Evolutionary conservation across 2,797 vertebrate genomes (phyloP).

Genomic region (Harpagifer antarcticus): DNA sequence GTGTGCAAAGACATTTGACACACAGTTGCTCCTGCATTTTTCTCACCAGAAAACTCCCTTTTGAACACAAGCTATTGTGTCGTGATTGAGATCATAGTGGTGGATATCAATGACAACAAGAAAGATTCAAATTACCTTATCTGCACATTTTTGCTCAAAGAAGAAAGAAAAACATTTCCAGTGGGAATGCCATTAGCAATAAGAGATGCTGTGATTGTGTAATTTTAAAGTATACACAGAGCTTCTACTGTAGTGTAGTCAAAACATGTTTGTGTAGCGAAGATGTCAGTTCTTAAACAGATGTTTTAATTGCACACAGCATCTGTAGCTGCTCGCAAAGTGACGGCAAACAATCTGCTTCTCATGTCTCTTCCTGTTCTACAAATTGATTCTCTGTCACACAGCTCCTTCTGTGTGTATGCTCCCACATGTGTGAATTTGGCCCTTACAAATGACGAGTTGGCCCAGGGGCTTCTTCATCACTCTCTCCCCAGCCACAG

Average conservation of each 20-base stretch:
- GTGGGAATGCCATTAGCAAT: constrained; percentile 8
- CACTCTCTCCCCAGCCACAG: constrained; percentile 39
- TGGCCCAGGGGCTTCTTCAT: constrained; percentile 40
- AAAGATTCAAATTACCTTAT: constrained; percentile 38
- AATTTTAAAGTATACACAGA: constrained; percentile 3
- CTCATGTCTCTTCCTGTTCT: constrained; percentile 26
- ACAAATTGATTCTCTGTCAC: constrained; percentile 39
- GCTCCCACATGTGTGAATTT: constrained; percentile 41
- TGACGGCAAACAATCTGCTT: constrained; percentile 66
- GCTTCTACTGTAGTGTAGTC: constrained; percentile 21
- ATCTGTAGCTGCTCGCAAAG: constrained; percentile 60
- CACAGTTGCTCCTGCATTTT: background rate
- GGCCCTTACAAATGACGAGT: constrained; percentile 18
- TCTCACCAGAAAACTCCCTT: background rate
- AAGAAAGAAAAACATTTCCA: constrained; percentile 2
- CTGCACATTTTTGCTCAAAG: constrained; percentile 9
- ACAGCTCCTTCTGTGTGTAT: constrained; percentile 37
- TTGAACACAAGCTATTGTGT: constrained; percentile 7
- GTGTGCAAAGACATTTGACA: constrained; percentile 30
- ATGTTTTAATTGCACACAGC: constrained; percentile 68
- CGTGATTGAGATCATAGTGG: constrained; percentile 28
- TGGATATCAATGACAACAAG: constrained; percentile 39
- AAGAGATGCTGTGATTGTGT: constrained; percentile 24
- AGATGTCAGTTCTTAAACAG: constrained; percentile 47
- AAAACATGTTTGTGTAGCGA: constrained; percentile 9